Evolutionary conservation across 2,888 invertebrate genomes (phyloP).

Genomic region (Ornithoptera alexandrae): DNA sequence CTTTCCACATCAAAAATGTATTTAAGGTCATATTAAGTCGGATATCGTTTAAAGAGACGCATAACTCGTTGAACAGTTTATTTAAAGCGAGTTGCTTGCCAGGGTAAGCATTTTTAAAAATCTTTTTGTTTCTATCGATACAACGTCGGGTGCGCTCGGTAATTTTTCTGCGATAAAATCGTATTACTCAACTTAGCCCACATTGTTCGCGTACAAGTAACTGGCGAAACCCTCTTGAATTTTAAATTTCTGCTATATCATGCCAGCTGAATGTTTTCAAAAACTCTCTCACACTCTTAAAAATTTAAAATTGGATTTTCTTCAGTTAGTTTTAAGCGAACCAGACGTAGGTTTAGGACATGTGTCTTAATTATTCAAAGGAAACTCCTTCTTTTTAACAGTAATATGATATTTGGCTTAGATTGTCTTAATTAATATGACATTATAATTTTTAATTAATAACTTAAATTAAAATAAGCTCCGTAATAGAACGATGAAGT

Average conservation of each 20-base stretch:
- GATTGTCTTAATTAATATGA: too few relatives aligned
- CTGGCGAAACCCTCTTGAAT: constrained; percentile 46
- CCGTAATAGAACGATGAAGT: too few relatives aligned
- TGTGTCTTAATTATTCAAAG: too few relatives aligned
- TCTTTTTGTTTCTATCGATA: constrained; percentile 11
- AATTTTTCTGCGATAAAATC: constrained; percentile 44
- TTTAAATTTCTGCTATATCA: constrained; percentile 36
- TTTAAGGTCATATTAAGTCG: not conserved
- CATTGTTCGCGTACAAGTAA: constrained; percentile 45
- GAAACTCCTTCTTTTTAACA: too few relatives aligned
- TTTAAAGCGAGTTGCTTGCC: not conserved
- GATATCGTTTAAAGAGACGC: not conserved
- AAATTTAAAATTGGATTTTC: constrained; percentile 27
- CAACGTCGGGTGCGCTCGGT: constrained; percentile 30
- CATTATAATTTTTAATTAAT: too few relatives aligned
- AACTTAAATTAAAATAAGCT: too few relatives aligned
- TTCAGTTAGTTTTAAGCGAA: not conserved
- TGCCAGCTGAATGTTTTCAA: constrained; percentile 31
- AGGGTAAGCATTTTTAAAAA: constrained; percentile 1
- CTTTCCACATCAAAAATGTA: not conserved
- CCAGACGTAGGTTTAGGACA: too few relatives aligned
- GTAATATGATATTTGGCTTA: too few relatives aligned
- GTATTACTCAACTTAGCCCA: constrained; percentile 46
- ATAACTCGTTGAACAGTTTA: not conserved
- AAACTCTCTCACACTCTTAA: not conserved